Base-by-base conservation (phyloP, 2,113 vertebrate species). In the Aphyosemion australe region DNA sequence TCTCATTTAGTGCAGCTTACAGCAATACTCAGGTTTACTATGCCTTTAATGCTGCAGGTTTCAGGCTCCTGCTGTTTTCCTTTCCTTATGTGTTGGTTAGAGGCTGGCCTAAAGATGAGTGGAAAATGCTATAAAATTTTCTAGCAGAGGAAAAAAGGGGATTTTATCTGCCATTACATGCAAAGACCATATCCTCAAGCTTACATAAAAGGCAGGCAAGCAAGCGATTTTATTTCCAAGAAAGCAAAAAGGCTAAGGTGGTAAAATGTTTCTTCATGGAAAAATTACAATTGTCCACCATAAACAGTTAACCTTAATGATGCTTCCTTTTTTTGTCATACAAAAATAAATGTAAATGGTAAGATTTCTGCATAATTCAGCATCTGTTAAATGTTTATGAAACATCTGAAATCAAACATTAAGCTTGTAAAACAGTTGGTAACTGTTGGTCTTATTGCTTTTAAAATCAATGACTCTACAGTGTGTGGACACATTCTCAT, bases 111-210 rank as follows among this genome's bases (percentile, higher is more conserved):
- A 58, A 21, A 21, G 46, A 59, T 48, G 21, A 63, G 31, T 65
- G 34, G 19, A 74, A 70, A 77, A 47, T 37, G 60, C 49, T 69
- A 61, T 55, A 62, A 78, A 54, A 21, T 43, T 9, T 72, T 48
- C 39, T 31, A 37, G 69, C 42, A 48, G 26, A 26, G 63, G 20
- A 65, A 45, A 58, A 46, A 62, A 72, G 52, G 37, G 14, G 34
- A 7, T 61, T 59, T 75, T 18, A 61, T 76, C 55, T n/a, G 21
- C 47, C 53, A 39, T 39, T 59, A 55, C 26, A 68, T 52, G 18
- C 47, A 56, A 32, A 61, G 49, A 60, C 12, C 32, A 45, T 19
- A n/a, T 62, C 31, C 43, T 57, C 66, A 19, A 53, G 55, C 45
- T 56, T 19, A 32, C 37, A 58, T n/a, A 48, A 3, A 41, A 37